Conservation (phyloP, 1,140 invertebrate genomes). For the Trypoxylus dichotomus region DNA sequence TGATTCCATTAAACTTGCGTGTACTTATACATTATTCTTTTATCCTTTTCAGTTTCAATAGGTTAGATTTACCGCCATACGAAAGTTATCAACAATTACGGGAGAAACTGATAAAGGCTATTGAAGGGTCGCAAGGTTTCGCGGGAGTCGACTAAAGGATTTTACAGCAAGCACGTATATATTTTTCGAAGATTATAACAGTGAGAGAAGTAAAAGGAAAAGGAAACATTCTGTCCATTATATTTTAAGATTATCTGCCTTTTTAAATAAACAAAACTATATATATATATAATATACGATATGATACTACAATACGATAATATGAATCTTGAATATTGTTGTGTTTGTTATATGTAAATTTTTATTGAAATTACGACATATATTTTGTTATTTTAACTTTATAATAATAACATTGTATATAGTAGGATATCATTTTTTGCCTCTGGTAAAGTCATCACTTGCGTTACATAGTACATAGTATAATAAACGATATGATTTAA, state of each 20-base stretch:
- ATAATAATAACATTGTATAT: conserved; percentile 12
- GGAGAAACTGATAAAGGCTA: conserved; percentile 94
- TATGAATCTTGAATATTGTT: conserved; percentile 31
- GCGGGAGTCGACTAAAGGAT: conserved; percentile 90
- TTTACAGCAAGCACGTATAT: neutral
- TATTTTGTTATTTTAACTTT: conserved; percentile 29
- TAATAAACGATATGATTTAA: neutral
- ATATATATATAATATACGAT: conserved; percentile 24
- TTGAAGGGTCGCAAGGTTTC: conserved; percentile 97
- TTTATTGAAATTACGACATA: conserved; percentile 19
- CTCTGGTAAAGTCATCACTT: neutral
- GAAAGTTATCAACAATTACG: conserved; percentile 92
- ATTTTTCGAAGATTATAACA: conserved; percentile 16
- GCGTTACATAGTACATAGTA: neutral
- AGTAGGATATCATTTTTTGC: neutral
- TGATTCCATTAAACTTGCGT: too few relatives aligned
- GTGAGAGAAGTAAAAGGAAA: neutral
- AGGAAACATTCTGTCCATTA: conserved; percentile 29
- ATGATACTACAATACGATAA: neutral
- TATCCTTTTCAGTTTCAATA: conserved; percentile 83
- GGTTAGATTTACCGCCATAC: conserved; percentile 95
- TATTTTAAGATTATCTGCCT: conserved; percentile 31
- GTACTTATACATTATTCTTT: neutral
- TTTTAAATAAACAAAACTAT: conserved; percentile 20
- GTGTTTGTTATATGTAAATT: conserved; percentile 31